A percentile compares a stretch with the other conserved stretches of the same genome.
Conservation (phyloP, 2,888 invertebrate genomes). For the Euzetes globulus region DNA sequence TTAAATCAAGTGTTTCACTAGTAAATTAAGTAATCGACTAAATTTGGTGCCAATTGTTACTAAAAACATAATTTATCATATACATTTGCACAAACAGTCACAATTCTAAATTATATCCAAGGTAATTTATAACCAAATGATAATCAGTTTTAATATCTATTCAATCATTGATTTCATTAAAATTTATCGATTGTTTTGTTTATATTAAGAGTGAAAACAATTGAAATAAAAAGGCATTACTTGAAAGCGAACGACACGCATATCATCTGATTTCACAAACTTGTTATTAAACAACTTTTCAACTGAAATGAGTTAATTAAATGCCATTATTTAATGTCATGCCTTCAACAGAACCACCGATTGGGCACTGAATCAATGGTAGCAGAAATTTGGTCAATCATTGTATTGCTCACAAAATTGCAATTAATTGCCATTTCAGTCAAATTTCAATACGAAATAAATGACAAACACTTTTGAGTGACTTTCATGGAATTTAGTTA, state of each 20-base stretch:
- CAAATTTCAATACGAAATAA: too few relatives aligned
- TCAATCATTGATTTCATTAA: neutral
- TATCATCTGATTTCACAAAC: neutral
- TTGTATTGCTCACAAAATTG: too few relatives aligned
- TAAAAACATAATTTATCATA: too few relatives aligned
- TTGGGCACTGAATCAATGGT: too few relatives aligned
- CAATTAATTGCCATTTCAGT: too few relatives aligned
- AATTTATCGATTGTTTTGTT: neutral
- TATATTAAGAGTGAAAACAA: neutral
- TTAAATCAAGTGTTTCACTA: neutral
- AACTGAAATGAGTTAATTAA: constrained; percentile 1
- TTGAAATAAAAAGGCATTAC: neutral
- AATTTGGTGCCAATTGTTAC: too few relatives aligned
- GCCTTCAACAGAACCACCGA: too few relatives aligned
- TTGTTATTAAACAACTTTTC: constrained; percentile 17
- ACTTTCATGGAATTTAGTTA: too few relatives aligned
- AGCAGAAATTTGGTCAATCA: too few relatives aligned
- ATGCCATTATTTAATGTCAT: neutral
- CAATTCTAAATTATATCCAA: neutral
- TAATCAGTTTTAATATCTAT: neutral
- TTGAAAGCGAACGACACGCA: neutral
- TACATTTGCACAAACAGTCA: neutral
- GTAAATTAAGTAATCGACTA: too few relatives aligned
- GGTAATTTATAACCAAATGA: neutral
- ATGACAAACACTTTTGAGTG: too few relatives aligned